A percentile compares a stretch with the other conserved stretches of the same genome.
Evolutionary conservation across 2,113 vertebrate genomes (phyloP).

Genomic region (Entelurus aequoreus): DNA sequence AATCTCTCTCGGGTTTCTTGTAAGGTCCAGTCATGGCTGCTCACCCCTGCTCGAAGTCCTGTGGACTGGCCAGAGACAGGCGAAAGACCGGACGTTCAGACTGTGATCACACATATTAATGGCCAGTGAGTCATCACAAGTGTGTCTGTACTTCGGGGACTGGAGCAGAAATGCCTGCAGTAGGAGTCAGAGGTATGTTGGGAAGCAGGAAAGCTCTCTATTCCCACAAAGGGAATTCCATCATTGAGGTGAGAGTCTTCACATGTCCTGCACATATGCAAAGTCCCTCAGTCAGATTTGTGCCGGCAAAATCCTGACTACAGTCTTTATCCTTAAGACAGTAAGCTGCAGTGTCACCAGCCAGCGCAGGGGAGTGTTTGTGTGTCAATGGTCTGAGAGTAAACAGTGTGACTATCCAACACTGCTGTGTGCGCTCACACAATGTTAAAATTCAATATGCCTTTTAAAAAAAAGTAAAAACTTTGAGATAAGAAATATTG

Average conservation of each 20-base stretch:
- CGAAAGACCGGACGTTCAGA: slow-evolving; percentile 19
- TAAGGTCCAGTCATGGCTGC: slow-evolving; percentile 48
- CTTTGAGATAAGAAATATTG: too few species aligned
- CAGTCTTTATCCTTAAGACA: slow-evolving; percentile 38
- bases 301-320: slow-evolving; percentile 31
- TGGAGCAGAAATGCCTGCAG: slow-evolving; percentile 23
- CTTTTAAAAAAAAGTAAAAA: too few species aligned
- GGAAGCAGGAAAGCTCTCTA: slow-evolving; percentile 43
- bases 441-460: too few species aligned
- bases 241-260: slow-evolving; percentile 67
- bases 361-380: slow-evolving; percentile 43
- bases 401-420: slow-evolving; percentile 58
- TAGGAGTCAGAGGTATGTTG: slow-evolving; percentile 22
- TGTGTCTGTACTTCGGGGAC: slow-evolving; percentile 3
- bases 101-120: neutral
- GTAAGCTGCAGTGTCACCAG: slow-evolving; percentile 38
- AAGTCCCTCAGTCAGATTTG: slow-evolving; percentile 36
- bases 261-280: slow-evolving; percentile 57
- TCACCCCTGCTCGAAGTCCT: slow-evolving; percentile 59
- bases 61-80: slow-evolving; percentile 36
- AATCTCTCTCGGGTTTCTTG: slow-evolving; percentile 77
- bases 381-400: slow-evolving; percentile 61
- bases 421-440: slow-evolving; percentile 39
- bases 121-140: slow-evolving; percentile 7
- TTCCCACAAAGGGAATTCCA: slow-evolving; percentile 65